Evolutionary conservation across 2,888 invertebrate species (phyloP).

Genomic region (Polydrusus pterygomalis): DNA sequence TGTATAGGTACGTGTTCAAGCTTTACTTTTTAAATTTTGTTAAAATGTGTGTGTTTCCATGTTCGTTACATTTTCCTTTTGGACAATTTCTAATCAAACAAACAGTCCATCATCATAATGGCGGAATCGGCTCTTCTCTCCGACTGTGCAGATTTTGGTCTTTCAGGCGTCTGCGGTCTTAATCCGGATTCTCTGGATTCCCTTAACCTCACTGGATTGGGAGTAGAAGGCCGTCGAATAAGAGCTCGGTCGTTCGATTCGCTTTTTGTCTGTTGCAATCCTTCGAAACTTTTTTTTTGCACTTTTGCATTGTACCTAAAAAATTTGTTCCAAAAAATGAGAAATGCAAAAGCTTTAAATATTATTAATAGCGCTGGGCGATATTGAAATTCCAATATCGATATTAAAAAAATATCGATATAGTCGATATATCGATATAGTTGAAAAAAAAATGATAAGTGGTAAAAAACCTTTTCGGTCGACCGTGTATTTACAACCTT

Average conservation of each 20-base stretch:
- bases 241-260: neutral
- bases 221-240: slow-evolving; percentile 25
- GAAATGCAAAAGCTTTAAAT: too few species aligned
- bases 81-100: slow-evolving; percentile 30
- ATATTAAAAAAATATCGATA: too few species aligned
- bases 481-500: too few species aligned
- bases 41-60: neutral
- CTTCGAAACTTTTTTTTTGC: neutral
- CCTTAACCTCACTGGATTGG: neutral
- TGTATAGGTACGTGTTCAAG: neutral
- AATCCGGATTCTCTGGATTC: neutral
- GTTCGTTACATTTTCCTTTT: neutral
- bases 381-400: too few species aligned
- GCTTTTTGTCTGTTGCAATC: neutral
- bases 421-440: too few species aligned
- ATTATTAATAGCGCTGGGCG: too few species aligned
- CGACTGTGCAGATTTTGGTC: neutral
- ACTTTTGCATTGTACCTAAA: slow-evolving; percentile 24
- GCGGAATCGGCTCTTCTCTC: slow-evolving; percentile 27
- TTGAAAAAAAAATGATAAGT: too few species aligned
- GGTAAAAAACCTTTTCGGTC: too few species aligned
- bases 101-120: slow-evolving; percentile 48
- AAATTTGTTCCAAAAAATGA: neutral
- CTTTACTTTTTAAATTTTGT: neutral
- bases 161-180: slow-evolving; percentile 6